These are phyloP conservation scores for Arctia plantaginis DNA, from an alignment of 2,888 invertebrate species.

Conservation along the genomic window DNA sequence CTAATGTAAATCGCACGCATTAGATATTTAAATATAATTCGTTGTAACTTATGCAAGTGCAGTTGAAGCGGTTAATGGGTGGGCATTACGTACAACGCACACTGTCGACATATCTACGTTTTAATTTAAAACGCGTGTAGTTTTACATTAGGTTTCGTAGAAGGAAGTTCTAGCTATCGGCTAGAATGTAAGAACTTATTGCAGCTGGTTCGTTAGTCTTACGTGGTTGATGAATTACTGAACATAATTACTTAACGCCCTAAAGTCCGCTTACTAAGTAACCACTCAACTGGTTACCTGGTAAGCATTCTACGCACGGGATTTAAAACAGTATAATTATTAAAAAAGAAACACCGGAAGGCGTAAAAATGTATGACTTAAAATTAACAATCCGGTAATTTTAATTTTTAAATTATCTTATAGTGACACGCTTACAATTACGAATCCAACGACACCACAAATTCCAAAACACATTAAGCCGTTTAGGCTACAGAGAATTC, in stretches of 20 bases:
- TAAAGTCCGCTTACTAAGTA: neutral
- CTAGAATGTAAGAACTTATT: slow-evolving; percentile 11
- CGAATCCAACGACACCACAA: no score
- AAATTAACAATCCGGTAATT: no score
- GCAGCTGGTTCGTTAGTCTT: slow-evolving; percentile 1
- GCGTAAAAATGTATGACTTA: no score
- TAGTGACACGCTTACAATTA: no score
- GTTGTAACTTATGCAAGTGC: slow-evolving; percentile 75
- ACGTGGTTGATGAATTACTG: slow-evolving; percentile 2
- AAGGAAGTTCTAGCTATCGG: slow-evolving; percentile 29
- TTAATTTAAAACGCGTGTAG: slow-evolving; percentile 49
- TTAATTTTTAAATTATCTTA: no score
- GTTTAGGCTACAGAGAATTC: no score
- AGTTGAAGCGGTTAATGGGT: slow-evolving; percentile 63
- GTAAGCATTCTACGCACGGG: no score
- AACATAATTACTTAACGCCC: neutral
- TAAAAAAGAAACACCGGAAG: no score
- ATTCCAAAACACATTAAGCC: no score
- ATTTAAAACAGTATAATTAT: no score
- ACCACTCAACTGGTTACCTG: no score
- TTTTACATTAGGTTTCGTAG: slow-evolving; percentile 39
- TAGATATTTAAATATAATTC: slow-evolving; percentile 80
- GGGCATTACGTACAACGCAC: slow-evolving; percentile 57
- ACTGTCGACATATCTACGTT: slow-evolving; percentile 46
- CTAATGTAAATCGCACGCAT: slow-evolving; percentile 75